Evolutionary conservation across 2,797 vertebrate species (phyloP).

Genomic region (Acestrorhynchus altus): DNA sequence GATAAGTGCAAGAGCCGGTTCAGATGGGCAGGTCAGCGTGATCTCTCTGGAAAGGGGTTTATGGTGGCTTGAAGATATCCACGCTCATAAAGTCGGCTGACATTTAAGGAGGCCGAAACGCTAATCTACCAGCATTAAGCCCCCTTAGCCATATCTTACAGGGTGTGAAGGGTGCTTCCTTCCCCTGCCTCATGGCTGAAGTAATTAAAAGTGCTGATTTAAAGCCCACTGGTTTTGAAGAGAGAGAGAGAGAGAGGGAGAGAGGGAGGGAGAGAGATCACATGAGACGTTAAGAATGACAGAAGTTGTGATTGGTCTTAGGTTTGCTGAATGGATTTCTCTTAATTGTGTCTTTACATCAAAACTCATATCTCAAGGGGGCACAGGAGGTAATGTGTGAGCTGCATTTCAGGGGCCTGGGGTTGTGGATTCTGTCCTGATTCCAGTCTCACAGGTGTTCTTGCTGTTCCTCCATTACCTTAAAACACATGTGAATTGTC

Average conservation of each 20-base stretch:
- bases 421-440: too few relatives aligned
- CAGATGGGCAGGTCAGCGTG: slow-evolving; percentile 27
- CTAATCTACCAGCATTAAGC: slow-evolving; percentile 47
- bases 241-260: neutral
- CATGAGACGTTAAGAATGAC: neutral
- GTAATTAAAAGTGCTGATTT: slow-evolving; percentile 41
- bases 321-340: neutral
- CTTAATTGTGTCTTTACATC: neutral
- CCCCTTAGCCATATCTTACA: slow-evolving; percentile 28
- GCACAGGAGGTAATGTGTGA: too few relatives aligned
- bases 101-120: slow-evolving; percentile 46
- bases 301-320: neutral
- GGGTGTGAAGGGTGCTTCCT: slow-evolving; percentile 27
- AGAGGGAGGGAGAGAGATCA: neutral
- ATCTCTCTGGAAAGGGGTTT: slow-evolving; percentile 29
- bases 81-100: slow-evolving; percentile 37
- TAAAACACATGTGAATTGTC: too few relatives aligned
- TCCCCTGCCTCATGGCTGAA: slow-evolving; percentile 25
- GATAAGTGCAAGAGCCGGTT: slow-evolving; percentile 9
- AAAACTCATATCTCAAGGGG: too few relatives aligned
- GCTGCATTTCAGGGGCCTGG: too few relatives aligned
- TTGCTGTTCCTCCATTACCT: too few relatives aligned
- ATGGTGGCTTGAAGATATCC: slow-evolving; percentile 41
- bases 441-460: too few relatives aligned
- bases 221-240: neutral